Evolutionary conservation across 2,797 vertebrate genomes (phyloP).

Genomic region (Arremon aurantiirostris): DNA sequence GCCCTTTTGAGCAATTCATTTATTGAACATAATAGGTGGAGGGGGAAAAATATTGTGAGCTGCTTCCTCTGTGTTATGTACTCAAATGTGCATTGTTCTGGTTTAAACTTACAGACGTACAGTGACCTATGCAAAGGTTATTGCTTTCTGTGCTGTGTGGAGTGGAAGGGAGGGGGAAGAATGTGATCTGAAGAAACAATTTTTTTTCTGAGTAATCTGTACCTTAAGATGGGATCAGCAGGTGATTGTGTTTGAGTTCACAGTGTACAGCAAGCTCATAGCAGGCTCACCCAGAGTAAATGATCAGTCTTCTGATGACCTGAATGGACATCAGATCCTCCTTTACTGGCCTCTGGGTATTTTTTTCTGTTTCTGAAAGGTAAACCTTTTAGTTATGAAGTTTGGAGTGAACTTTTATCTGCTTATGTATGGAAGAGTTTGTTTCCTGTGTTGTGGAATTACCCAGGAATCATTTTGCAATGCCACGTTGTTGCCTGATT

Average conservation of each 20-base stretch:
- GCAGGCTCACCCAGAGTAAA: background rate
- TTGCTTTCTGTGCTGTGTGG: background rate
- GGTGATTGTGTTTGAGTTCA: background rate
- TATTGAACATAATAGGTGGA: background rate
- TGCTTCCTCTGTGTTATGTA: background rate
- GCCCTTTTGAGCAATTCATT: constrained; percentile 3
- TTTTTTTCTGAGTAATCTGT: background rate
- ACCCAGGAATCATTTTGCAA: background rate
- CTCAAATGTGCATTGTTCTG: background rate
- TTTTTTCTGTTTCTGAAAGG: background rate
- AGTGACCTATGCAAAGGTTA: constrained; percentile 40
- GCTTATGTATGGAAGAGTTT: background rate
- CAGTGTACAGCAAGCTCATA: background rate
- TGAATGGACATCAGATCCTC: background rate
- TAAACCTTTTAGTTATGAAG: background rate
- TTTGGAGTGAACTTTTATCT: constrained; percentile 1
- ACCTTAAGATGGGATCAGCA: background rate
- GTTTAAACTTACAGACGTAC: background rate
- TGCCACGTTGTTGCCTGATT: background rate
- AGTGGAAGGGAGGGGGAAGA: background rate
- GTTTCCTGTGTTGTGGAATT: background rate
- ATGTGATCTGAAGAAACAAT: background rate
- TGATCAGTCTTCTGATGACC: background rate
- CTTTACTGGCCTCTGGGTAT: background rate
- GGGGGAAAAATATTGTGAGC: background rate